Percentiles rank a stretch among this genome's conserved stretches.
Evolutionary conservation across 2,888 invertebrate genomes (phyloP).

Genomic region (Mantis religiosa): DNA sequence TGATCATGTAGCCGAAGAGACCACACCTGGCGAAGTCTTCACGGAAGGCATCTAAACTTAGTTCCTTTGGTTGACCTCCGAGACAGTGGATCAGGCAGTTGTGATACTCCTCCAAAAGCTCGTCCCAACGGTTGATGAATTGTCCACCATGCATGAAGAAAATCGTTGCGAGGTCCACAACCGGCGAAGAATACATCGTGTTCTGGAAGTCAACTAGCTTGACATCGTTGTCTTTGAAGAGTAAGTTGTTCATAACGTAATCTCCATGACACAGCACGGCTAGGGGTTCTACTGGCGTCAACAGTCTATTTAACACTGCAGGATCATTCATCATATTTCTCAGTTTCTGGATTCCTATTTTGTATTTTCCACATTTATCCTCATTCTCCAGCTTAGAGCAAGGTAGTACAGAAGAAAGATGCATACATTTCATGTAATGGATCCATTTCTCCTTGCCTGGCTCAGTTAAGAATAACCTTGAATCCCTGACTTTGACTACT

Average conservation of each 20-base stretch:
- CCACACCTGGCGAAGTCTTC: background rate
- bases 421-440: background rate
- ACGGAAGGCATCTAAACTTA: background rate
- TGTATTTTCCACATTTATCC: background rate
- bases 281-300: constrained; percentile 27
- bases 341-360: constrained; percentile 31
- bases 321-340: constrained; percentile 12
- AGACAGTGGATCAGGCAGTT: background rate
- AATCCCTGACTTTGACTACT: background rate
- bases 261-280: constrained; percentile 43
- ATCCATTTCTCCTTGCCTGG: background rate
- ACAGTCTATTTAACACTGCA: background rate
- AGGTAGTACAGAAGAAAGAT: background rate
- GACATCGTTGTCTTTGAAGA: constrained; percentile 39
- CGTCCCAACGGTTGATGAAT: background rate
- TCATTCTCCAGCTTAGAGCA: background rate
- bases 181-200: constrained; percentile 39
- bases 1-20: background rate
- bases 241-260: constrained; percentile 43
- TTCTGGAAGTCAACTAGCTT: constrained; percentile 31
- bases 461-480: background rate
- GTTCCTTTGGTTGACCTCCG: background rate
- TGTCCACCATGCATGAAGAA: constrained; percentile 38
- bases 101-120: background rate
- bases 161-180: constrained; percentile 41